Base-by-base conservation (phyloP, 1,140 invertebrate species). In the Drosophila equinoxialis region DNA sequence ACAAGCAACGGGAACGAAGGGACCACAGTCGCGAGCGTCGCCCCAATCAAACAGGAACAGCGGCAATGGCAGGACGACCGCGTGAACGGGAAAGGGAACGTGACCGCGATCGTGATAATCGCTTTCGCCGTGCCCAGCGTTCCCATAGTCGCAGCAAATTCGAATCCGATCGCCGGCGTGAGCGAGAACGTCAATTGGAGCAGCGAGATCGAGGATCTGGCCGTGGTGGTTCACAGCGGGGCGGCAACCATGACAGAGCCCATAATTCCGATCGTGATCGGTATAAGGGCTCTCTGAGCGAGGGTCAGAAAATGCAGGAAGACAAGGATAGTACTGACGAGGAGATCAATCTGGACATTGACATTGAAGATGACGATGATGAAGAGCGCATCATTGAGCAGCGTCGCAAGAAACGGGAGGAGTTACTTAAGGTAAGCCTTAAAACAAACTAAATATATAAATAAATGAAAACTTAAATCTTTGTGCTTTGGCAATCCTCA, bases 381-480 rank as follows among this genome's bases (percentile, higher is more conserved):
- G 98, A 98, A 91, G 97, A 99, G 92, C 95, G 95, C 69, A 97
- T 99, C 83, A 99, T 99, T 92, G 97, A 98, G 91, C 95, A 95
- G 86, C 94, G 97, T 79, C 94, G 98, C 71, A 97, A 97, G 92
- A 95, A 98, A 91, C 94, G 98, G 54, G 97, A 98, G 93, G 97
- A 97, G 90, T 93, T 99, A 2, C 90, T 98, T 39, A 96, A 97
- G 93, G 96, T 97, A 93, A 48, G 2, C 6, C 2, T 4, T 3
- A 39, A 39, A 39, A 39, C 37, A 23, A 23, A 39, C 11, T 4
- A 10, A 13, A 39, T 8, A 33, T 33, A 48, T 13, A 10, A 23
- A n/a, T 7, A 35, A 6, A 11, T 3, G n/a, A 23, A 20, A 20
- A 13, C 14, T 17, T 2, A 1, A 35, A 26, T 10, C 10, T 17